Base-by-base conservation (phyloP, 2,113 vertebrate genomes). In the Sebastes fasciatus region DNA sequence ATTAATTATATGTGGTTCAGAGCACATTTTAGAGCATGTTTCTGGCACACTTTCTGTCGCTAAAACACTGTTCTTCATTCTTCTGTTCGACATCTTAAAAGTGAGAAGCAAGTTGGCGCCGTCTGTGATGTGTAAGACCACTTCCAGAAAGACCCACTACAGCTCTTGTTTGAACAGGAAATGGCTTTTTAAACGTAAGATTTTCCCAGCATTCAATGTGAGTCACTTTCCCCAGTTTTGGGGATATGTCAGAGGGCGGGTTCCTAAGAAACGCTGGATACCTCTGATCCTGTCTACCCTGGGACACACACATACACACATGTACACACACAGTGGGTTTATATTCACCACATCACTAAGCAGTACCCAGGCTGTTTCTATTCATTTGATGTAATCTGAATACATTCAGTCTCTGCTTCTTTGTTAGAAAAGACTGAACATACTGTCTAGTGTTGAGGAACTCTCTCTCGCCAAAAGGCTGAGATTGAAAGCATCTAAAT, bases 131-230 rank as follows among this genome's bases (percentile, higher is more conserved):
- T 73, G 52, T 73, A 46, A 77, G 61, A 77, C 61, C 58, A 40
- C 45, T 65, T 88, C 72, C 81, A 81, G 81, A 74, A 80, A 86
- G 34, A 82, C 80, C 23, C 26, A 49, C 48, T 88, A 43, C 40
- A 81, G 80, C 34, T 79, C 68, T 60, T 66, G 34, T 87, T 87
- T 79, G 45, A 90, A 79, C 71, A 90, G 87, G 82, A 92, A 92
- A 87, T 80, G 7, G 6, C 62, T 85, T 90, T 84, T 89, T 83
- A 86, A 85, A 83, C 79, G 75, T 80, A 89, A 6, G 42, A 64
- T 86, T 91, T 92, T 89, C 84, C 87, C 88, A 83, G 86, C 46
- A 89, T 82, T 91, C 49, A 83, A 54, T 13, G 46, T 94, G 89
- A 94, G 83, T 94, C 89, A 92, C 73, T 83, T 74, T 90, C 88